Conservation (phyloP, 2,888 invertebrate genomes). For the Formica aserva region DNA sequence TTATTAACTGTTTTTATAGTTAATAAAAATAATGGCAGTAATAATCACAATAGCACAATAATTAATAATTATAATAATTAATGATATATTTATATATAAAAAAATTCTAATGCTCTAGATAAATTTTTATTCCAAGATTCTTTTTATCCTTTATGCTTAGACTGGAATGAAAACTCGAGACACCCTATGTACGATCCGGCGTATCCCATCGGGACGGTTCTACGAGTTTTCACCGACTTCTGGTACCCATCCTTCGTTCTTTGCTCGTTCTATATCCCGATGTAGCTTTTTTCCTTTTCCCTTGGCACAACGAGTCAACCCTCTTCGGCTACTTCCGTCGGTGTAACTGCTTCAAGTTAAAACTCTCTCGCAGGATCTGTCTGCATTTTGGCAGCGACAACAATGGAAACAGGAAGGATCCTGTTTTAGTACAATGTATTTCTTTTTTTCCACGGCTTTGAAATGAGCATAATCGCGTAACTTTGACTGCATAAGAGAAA, state of each 20-base stretch:
- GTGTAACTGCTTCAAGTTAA: conserved; percentile 45
- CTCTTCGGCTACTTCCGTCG: conserved; percentile 39
- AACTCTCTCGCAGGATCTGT: conserved; percentile 37
- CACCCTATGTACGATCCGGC: conserved; percentile 18
- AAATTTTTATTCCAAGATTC: background rate
- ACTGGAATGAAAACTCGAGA: conserved; percentile 1
- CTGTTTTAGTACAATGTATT: conserved; percentile 15
- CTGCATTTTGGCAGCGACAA: conserved; percentile 31
- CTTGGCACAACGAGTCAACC: conserved; percentile 17
- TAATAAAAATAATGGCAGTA: background rate
- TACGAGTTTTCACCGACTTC: conserved; percentile 69
- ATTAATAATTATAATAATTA: background rate
- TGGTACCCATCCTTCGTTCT: conserved; percentile 62
- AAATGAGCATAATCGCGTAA: background rate
- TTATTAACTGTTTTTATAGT: background rate
- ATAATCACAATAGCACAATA: background rate
- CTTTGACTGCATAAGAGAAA: background rate
- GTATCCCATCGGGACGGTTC: conserved; percentile 47
- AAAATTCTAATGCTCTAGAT: background rate
- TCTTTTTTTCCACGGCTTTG: background rate
- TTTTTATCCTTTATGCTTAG: background rate
- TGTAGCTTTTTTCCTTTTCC: conserved; percentile 17
- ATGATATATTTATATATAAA: background rate
- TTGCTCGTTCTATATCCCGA: conserved; percentile 42
- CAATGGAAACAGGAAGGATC: background rate